Percentiles rank a stretch among this genome's conserved stretches.
phyloP scores from a whole-genome alignment of 2,113 vertebrate species.

The Reinhardtius hippoglossoides region DNA sequence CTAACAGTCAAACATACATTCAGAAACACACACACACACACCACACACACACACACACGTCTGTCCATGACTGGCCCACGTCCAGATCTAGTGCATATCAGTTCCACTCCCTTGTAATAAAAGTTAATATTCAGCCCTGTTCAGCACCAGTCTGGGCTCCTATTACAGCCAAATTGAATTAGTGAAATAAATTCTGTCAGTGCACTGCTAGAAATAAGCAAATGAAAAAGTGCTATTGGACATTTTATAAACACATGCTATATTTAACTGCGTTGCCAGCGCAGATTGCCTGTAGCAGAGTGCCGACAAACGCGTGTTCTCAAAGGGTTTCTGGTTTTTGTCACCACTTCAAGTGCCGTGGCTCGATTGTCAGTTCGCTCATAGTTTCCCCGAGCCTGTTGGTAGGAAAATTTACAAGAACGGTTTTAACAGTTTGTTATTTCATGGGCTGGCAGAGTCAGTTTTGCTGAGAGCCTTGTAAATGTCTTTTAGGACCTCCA shows the following conservation, averaged over 20 bases:
- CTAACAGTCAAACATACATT: conserved; percentile 41
- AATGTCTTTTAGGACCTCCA: conserved; percentile 57
- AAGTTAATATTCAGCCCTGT: conserved; percentile 19
- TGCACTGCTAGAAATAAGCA: conserved; percentile 23
- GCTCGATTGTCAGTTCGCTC: conserved; percentile 60
- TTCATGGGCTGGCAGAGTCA: conserved; percentile 63
- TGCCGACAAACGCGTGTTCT: conserved; percentile 33
- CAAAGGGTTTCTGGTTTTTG: conserved; percentile 60
- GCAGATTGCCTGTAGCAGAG: conserved; percentile 11
- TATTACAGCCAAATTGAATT: conserved; percentile 30
- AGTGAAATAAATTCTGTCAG: conserved; percentile 12
- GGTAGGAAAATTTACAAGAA: conserved; percentile 64
- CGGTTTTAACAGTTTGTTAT: conserved; percentile 67
- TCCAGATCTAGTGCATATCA: conserved; percentile 44
- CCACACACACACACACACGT: conserved; percentile 43
- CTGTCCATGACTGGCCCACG: conserved; percentile 48
- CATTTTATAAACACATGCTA: conserved; percentile 61
- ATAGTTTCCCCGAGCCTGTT: conserved; percentile 60
- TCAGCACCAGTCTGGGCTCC: conserved; percentile 6
- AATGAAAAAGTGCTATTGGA: conserved; percentile 41
- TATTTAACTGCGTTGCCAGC: conserved; percentile 58
- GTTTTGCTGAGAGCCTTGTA: conserved; percentile 65
- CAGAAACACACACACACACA: conserved; percentile 43
- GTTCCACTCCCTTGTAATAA: conserved; percentile 26
- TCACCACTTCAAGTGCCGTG: conserved; percentile 57